Base-by-base conservation (phyloP, 2,888 invertebrate genomes). In the Oligia fasciuncula region DNA sequence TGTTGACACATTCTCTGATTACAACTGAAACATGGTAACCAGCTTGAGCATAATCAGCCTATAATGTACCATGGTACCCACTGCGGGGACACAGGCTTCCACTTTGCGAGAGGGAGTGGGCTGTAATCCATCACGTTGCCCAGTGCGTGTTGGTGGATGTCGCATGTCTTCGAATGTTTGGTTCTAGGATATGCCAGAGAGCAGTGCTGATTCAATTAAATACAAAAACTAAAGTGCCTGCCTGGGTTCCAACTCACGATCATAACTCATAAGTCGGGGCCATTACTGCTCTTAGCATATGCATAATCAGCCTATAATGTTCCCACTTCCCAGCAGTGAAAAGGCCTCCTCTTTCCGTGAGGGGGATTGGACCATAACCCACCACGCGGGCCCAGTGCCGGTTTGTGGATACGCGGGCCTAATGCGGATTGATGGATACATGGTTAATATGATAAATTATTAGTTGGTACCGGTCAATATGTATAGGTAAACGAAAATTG, bases 1-100 rank as follows among this genome's bases (percentile, higher is more conserved):
- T 68, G 19, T 43, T 71, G 40, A 63, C 51, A 63, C 46, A 29
- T 57, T 43, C 29, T 43, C 8, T 79, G n/a, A 49, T 85, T 71
- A 46, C 43, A 57, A 51, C 13, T 14, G n/a, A 8, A 29, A 54
- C n/a, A 4, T 57, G 6, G 11, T 14, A 65, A 29, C 29, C 4
- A 19, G 8, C 63, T 29, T 19, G 17, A 35, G 9, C 9, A 40
- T 65, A 40, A 40, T 65, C 19, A 63, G 9, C 19, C 19, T 63
- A 19, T 46, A 46, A 46, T 46, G 43, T 46, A 46, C 29, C 29
- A 29, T 29, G 43, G 43, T 46, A 46, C 43, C 65, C 19, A 65
- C 17, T 35, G 63, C 9, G 19, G 63, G 63, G 63, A 35, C 4
- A 65, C 4, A 19, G 9, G 19, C 4, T 9, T 65, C 8, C 62